Evolutionary conservation across 2,113 vertebrate species (phyloP), one percentile per base, ranked within the genome.

Genomic region (Phasianus colchicus): DNA sequence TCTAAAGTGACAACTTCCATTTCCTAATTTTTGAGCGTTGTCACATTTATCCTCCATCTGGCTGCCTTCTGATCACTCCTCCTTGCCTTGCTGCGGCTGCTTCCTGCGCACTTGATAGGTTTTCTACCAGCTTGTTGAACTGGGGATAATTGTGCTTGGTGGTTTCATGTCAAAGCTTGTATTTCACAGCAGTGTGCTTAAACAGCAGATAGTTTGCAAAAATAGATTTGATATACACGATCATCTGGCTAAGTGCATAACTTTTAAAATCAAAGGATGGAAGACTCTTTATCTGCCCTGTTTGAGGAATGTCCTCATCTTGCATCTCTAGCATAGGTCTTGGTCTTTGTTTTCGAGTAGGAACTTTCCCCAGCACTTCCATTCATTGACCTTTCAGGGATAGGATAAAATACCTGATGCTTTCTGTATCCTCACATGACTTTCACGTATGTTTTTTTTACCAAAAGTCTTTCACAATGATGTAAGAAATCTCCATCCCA

Each of bases 171-270:
- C 81, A 93, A 95, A 93, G 77, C 40, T 54, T 7, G 1, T 52
- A 47, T 86, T 79, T 72, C 87, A 91, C 10, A 82, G 66, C 74
- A 82, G 43, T 0, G 1, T 69, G 32, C 66, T 91, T 72, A 47
- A 90, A 82, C 32, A 93, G 61, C 61, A 80, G 47, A 90, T 63
- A 71, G 13, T 47, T 50, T 60, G 21, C 61, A 88, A 88, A 93
- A 92, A 63, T 27, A 71, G 21, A 54, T 48, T 42, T 48, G 58
- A 61, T 74, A 81, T 7, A 16, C 80, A 71, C 32, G 36, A 77
- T 80, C 1, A 4, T 13, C 69, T 27, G 14, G 18, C 20, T 77
- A 77, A 86, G 69, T 61, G 36, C 14, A 30, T 47, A 63, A 57
- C 13, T 70, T 77, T 63, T 75, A 87, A n/a, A 89, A 43, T 5